These are phyloP conservation scores for Falco columbarius DNA, from an alignment of 2,797 vertebrate genomes.

Conservation along the genomic window DNA sequence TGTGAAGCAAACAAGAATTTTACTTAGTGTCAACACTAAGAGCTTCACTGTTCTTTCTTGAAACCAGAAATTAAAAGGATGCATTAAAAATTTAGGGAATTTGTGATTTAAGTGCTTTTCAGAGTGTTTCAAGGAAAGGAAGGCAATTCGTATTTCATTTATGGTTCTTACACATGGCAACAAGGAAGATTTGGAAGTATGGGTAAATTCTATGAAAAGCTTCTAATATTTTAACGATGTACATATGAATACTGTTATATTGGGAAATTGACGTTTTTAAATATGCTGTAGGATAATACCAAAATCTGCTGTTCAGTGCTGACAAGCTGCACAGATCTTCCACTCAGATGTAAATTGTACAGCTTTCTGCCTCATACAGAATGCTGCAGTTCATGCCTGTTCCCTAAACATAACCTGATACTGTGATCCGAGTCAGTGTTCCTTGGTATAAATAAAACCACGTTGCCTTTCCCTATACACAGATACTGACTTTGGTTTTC, in stretches of 20 bases:
- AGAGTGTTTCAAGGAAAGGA: background rate
- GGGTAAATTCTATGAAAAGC: background rate
- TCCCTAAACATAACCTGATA: background rate
- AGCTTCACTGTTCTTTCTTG: background rate
- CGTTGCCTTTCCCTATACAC: background rate
- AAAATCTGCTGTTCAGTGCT: background rate
- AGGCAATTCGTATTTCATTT: background rate
- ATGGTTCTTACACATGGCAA: background rate
- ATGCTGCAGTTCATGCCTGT: background rate
- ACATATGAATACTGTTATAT: background rate
- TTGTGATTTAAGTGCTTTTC: background rate
- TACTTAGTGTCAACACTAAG: background rate
- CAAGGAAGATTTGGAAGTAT: background rate
- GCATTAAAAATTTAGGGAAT: background rate
- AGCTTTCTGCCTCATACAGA: background rate
- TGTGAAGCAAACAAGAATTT: background rate
- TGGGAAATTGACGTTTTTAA: background rate
- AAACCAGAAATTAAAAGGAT: background rate
- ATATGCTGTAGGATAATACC: background rate
- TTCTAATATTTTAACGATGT: background rate
- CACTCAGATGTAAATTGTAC: background rate
- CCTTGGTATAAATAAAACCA: background rate
- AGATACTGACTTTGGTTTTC: background rate
- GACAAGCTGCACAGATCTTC: background rate
- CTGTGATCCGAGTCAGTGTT: background rate